These are phyloP conservation scores for Dermatemys mawii DNA, from an alignment of 2,113 vertebrate genomes.

Conservation along the genomic window DNA sequence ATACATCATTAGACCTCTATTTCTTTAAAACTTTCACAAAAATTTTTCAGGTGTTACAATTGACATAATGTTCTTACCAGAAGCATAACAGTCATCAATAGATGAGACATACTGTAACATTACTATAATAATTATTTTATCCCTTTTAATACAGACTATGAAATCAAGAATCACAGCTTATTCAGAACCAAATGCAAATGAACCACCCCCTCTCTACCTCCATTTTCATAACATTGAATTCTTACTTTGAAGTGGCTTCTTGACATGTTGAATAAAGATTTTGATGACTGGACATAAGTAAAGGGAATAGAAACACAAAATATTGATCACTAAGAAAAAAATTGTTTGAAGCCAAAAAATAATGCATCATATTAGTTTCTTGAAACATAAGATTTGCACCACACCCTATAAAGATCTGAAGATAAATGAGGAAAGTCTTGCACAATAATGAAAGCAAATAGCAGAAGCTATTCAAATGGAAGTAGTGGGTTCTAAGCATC, in stretches of 20 bases:
- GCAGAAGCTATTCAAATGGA: constrained; percentile 1
- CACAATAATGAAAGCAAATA: not conserved
- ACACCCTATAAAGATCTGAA: not conserved
- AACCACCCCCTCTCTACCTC: not conserved
- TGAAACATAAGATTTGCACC: constrained; percentile 12
- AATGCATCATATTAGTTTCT: not conserved
- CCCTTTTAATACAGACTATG: not conserved
- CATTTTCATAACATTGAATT: not conserved
- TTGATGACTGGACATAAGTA: not conserved
- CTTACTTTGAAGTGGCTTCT: constrained; percentile 15
- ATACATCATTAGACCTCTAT: not conserved
- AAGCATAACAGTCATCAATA: constrained; percentile 15
- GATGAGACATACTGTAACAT: not conserved
- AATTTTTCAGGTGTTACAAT: constrained; percentile 1
- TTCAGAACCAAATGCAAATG: not conserved
- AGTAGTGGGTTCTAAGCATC: not conserved
- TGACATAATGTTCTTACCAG: not conserved
- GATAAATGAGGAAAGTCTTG: not conserved
- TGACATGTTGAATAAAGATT: not conserved
- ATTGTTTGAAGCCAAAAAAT: constrained; percentile 30
- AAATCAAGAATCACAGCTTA: not conserved
- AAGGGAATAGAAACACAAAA: not conserved
- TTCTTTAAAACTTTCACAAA: constrained; percentile 21
- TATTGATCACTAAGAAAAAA: constrained; percentile 3
- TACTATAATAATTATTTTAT: not conserved